Evolutionary conservation across 1,140 invertebrate genomes (phyloP).

Genomic region (Acromyrmex echinatior): DNA sequence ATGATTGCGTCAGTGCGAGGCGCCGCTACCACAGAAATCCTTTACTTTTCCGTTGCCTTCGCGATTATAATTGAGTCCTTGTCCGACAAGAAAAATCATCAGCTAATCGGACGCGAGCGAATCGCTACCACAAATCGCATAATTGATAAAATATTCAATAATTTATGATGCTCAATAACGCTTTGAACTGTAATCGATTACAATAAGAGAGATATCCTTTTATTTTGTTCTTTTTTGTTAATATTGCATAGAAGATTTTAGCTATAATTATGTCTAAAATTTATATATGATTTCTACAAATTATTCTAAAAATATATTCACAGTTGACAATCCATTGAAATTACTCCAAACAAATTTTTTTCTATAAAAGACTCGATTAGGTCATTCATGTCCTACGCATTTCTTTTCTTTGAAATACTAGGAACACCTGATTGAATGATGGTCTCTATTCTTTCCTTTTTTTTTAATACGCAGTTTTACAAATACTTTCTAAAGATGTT

Average conservation of each 20-base stretch:
- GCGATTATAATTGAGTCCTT: background rate
- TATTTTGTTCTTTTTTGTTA: background rate
- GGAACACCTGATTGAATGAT: too few species aligned
- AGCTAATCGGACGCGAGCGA: background rate
- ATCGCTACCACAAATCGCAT: background rate
- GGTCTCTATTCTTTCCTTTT: too few species aligned
- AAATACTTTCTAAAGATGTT: too few species aligned
- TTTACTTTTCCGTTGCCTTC: background rate
- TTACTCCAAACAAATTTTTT: background rate
- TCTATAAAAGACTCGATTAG: too few species aligned
- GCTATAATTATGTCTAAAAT: background rate
- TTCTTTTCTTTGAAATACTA: too few species aligned
- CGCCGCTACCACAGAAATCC: slow-evolving; percentile 12
- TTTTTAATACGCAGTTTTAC: too few species aligned
- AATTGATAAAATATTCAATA: background rate
- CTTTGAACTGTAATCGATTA: background rate
- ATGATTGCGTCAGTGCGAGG: slow-evolving; percentile 64
- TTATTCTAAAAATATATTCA: background rate
- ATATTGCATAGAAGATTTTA: background rate
- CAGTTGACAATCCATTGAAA: background rate
- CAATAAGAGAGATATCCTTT: background rate
- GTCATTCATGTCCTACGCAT: too few species aligned
- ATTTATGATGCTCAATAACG: background rate
- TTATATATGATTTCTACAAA: background rate
- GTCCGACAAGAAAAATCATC: background rate